phyloP scores from a whole-genome alignment of 2,113 vertebrate genomes.

The Syngnathus scovelli region DNA sequence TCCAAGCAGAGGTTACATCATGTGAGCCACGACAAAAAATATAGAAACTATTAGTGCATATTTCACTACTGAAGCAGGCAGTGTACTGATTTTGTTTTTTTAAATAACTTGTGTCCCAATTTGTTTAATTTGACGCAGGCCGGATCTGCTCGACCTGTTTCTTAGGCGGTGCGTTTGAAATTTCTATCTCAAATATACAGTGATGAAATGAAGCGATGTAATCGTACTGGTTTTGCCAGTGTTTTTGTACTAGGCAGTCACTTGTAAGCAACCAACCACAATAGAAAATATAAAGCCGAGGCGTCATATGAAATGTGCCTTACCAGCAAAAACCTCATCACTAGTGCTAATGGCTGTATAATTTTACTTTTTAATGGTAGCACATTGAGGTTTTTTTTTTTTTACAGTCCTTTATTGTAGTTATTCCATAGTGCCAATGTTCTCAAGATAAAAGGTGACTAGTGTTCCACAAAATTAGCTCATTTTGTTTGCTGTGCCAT shows the following conservation, averaged over 20 bases:
- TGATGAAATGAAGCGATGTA: background rate
- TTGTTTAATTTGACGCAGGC: background rate
- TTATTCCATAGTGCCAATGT: background rate
- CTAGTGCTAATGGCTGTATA: background rate
- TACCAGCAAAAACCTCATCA: background rate
- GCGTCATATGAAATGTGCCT: background rate
- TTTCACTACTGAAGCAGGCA: background rate
- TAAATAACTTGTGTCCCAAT: background rate
- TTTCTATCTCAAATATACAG: background rate
- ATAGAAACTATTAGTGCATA: background rate
- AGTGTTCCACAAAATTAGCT: no score
- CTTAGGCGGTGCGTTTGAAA: background rate
- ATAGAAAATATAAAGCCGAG: background rate
- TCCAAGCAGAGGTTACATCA: no score
- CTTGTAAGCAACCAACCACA: background rate
- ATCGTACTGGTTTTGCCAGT: slow-evolving; percentile 3
- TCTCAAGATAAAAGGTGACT: background rate
- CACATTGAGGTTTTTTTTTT: background rate
- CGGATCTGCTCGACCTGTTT: background rate
- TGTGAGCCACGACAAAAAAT: background rate
- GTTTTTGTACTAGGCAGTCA: background rate
- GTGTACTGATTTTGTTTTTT: background rate
- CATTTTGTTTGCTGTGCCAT: background rate
- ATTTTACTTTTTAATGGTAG: background rate
- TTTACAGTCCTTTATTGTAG: background rate